These are phyloP conservation scores for Tonatia bakeri DNA, from an alignment of 2,113 vertebrate genomes.

Conservation along the genomic window DNA sequence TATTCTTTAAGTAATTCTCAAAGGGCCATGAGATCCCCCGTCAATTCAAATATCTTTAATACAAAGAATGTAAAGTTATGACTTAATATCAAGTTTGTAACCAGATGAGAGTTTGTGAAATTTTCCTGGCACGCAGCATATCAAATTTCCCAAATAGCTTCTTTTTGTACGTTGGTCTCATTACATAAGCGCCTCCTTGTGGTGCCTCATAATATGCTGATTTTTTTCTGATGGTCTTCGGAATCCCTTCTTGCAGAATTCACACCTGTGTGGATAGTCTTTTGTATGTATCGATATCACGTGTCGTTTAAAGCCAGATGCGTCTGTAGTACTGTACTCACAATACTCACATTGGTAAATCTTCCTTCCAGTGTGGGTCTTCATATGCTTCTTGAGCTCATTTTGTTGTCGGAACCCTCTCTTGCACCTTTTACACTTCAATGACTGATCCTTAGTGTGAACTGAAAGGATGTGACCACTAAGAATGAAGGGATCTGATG, in stretches of 20 bases:
- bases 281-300: constrained; percentile 99
- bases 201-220: constrained; percentile 99
- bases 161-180: constrained; percentile 41
- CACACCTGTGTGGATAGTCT: constrained; percentile 98
- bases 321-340: constrained; percentile 98
- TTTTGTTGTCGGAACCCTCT: constrained; percentile 94
- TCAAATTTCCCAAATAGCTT: constrained; percentile 73
- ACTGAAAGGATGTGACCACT: constrained; percentile 98
- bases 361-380: constrained; percentile 98
- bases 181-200: constrained; percentile 96
- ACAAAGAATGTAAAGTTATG: constrained; percentile 85
- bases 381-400: constrained; percentile 99
- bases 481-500: constrained; percentile 96
- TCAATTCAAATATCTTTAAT: constrained; percentile 81
- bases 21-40: constrained; percentile 77
- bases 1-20: constrained; percentile 77
- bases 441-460: constrained; percentile 98
- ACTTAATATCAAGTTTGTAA: constrained; percentile 84
- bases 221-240: constrained; percentile 98
- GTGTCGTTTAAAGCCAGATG: constrained; percentile 99
- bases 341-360: constrained; percentile 99
- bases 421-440: constrained; percentile 98
- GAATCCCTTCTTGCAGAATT: constrained; percentile 99
- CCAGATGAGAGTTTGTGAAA: constrained; percentile 82
- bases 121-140: constrained; percentile 75